Evolutionary conservation across 2,888 invertebrate genomes (phyloP), one percentile per base, ranked within the genome.

Genomic region (Theristus sp.): DNA sequence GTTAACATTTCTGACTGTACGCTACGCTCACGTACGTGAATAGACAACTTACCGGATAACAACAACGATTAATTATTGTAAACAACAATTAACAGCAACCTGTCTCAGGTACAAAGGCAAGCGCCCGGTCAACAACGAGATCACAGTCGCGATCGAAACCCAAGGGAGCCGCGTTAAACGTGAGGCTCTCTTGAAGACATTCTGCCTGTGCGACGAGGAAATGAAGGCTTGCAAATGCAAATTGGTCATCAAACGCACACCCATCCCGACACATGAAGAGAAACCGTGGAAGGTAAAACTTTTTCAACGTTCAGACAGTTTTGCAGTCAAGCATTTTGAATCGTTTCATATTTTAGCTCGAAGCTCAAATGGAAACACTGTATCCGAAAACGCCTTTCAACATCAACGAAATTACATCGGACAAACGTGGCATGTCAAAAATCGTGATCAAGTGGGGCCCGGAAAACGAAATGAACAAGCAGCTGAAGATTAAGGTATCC

Each of bases 401-500:
- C 20, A 6, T 53, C 31, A 46, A 6, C 27, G 54, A 57, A 20
- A 25, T 62, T 22, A n/a, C 20, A 29, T 30, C 20, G 20, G 31
- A 56, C 31, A 28, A 28, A 22, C 3, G 27, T 20, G 20, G 6
- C 13, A 10, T 49, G 3, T 10, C 20, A 24, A 17, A 24, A n/a
- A 54, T 46, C 17, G 10, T 46, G 57, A 26, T 46, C 25, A 13
- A 3, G 2, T 57, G 46, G 46, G 46, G 46, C 3, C 47, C 46
- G 22, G 20, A 27, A 13, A 24, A 25, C 46, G 3, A 20, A 38
- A 38, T 62, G 29, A 58, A 64, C 56, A 57, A 64, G 63, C 60
- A 57, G 27, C 30, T 63, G 59, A 61, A 62, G 52, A 54, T 67
- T 57, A 63, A 63, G 30, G 54, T 54, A 24, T 52, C 52, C n/a